Evolutionary conservation across 2,888 invertebrate species (phyloP).

Genomic region (Pterobdella sp.): DNA sequence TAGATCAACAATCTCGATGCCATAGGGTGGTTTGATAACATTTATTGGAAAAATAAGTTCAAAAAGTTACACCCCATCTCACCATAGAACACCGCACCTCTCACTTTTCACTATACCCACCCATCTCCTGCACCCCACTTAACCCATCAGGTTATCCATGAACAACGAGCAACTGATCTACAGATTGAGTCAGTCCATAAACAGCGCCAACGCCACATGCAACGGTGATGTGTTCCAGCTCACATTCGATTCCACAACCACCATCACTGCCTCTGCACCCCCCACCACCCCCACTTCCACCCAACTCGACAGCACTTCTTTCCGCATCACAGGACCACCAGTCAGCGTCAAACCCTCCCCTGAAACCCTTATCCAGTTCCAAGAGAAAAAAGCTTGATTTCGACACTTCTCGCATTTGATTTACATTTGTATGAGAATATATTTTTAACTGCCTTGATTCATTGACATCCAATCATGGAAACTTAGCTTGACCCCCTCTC

Average conservation of each 20-base stretch:
- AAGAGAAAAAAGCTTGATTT: too few relatives aligned
- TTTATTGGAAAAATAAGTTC: not conserved
- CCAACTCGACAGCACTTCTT: not conserved
- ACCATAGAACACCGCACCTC: not conserved
- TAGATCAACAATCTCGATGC: not conserved
- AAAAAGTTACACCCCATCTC: not conserved
- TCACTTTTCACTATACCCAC: not conserved
- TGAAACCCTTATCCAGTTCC: not conserved
- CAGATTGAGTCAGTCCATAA: slow-evolving; percentile 63
- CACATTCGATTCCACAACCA: slow-evolving; percentile 8
- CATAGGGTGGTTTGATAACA: not conserved
- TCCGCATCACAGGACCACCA: slow-evolving; percentile 1
- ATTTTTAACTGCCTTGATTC: too few relatives aligned
- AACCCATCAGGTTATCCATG: slow-evolving; percentile 62
- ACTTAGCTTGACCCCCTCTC: too few relatives aligned
- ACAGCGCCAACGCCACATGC: not conserved
- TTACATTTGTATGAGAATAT: too few relatives aligned
- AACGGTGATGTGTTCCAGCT: slow-evolving; percentile 4
- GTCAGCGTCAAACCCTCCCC: slow-evolving; percentile 5
- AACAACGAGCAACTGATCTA: slow-evolving; percentile 81
- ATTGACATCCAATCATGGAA: too few relatives aligned
- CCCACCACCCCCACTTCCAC: not conserved
- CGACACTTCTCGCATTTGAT: too few relatives aligned
- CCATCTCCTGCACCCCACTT: slow-evolving; percentile 53
- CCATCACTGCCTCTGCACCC: not conserved